Evolutionary conservation across 1,140 invertebrate genomes (phyloP), one percentile per base, ranked within the genome.

Genomic region (Goniozus legneri): DNA sequence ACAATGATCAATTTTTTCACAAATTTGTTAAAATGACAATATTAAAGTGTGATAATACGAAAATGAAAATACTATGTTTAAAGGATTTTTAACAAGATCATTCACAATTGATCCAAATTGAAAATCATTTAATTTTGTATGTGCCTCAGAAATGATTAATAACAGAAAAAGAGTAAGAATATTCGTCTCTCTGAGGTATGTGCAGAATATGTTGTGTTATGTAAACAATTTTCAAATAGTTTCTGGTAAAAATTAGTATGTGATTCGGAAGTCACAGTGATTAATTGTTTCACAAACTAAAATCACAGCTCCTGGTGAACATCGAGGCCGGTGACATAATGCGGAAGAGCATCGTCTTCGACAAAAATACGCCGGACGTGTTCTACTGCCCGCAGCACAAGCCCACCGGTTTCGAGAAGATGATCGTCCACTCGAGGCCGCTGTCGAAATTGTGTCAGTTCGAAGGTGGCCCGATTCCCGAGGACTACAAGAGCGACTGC

Each of bases 321-420:
- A 61, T 65, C 1, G 71, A 77, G 32, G 79, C 77, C n/a, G 84
- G 83, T 27, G 87, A 89, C 54, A 85, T 90, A 80, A 82, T 89
- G 76, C 69, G 86, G 21, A 89, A 90, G 68, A 86, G 84, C 19
- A 91, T 91, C 52, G 86, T 91, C 18, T 91, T 83, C 59, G 87
- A 91, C 58, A 86, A 89, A 66, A 87, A 88, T 54, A 90, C 87
- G 1, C 88, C 88, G 1, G 84, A 88, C 58, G 85, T 90, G 1
- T 91, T 91, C 69, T 91, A 91, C 64, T 91, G 88, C 69, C 87
- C 87, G 2, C 82, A 86, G 64, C 81, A 87, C 38, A 89, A 89
- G 61, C 86, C 86, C 8, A 84, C 81, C n/a, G 80, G 80, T 6
- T 79, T 84, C 55, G 82, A 84, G 44, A 84, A 85, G 62, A 76